A percentile compares a stretch with the other conserved stretches of the same genome.
These are phyloP conservation scores for Athalia rosae DNA, from an alignment of 2,888 invertebrate species.

Conservation along the genomic window DNA sequence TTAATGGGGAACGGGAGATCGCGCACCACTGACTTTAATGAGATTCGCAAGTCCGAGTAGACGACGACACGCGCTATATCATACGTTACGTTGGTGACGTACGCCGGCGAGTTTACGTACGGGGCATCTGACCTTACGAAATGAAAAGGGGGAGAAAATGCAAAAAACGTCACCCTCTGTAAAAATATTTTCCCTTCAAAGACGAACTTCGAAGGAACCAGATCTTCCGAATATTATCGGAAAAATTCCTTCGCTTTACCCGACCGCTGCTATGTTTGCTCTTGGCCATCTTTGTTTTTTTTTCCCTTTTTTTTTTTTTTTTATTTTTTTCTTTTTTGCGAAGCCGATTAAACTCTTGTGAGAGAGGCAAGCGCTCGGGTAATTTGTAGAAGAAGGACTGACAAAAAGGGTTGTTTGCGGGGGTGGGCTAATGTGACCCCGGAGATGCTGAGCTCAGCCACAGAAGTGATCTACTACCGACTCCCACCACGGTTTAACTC, in stretches of 20 bases:
- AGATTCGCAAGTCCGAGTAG: slow-evolving; percentile 68
- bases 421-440: slow-evolving; percentile 70
- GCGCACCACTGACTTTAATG: slow-evolving; percentile 72
- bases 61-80: not conserved
- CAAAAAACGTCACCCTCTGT: no score
- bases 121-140: no score
- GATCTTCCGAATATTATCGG: no score
- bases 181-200: no score
- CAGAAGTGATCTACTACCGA: slow-evolving; percentile 70
- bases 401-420: slow-evolving; percentile 68
- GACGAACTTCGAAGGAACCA: no score
- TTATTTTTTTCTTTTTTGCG: slow-evolving; percentile 15
- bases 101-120: not conserved
- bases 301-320: slow-evolving; percentile 9
- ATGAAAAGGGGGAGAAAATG: no score
- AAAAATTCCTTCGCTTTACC: not conserved
- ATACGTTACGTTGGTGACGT: slow-evolving; percentile 2
- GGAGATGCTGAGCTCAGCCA: slow-evolving; percentile 67
- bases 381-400: slow-evolving; percentile 71
- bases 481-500: slow-evolving; percentile 55
- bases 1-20: slow-evolving; percentile 68
- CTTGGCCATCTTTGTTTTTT: slow-evolving; percentile 17
- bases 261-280: not conserved
- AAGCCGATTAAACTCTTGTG: slow-evolving; percentile 57
- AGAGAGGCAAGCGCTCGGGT: slow-evolving; percentile 56